A percentile compares a stretch with the other conserved stretches of the same genome.
phyloP scores from a whole-genome alignment of 1,140 invertebrate species.

The Formica exsecta region DNA sequence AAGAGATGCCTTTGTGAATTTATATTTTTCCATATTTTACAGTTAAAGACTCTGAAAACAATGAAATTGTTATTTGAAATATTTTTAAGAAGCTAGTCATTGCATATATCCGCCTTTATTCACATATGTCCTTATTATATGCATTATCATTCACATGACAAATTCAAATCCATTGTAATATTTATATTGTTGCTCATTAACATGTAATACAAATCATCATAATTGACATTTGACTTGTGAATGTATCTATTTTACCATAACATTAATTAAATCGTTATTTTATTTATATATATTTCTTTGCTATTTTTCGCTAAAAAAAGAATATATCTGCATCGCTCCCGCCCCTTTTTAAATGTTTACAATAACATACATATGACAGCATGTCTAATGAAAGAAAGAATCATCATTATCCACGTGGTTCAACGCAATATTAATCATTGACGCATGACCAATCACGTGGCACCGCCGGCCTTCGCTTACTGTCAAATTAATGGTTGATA shows the following conservation, averaged over 20 bases:
- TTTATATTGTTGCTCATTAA: slow-evolving; percentile 17
- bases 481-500: slow-evolving; percentile 19
- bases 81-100: slow-evolving; percentile 46
- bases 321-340: background rate
- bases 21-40: slow-evolving; percentile 2
- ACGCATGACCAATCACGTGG: slow-evolving; percentile 72
- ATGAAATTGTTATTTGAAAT: slow-evolving; percentile 3
- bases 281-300: background rate
- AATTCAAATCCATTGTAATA: slow-evolving; percentile 37
- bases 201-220: background rate
- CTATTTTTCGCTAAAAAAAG: background rate
- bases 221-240: slow-evolving; percentile 8
- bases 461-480: slow-evolving; percentile 66
- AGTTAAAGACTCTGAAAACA: background rate
- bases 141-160: slow-evolving; percentile 23
- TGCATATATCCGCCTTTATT: slow-evolving; percentile 24
- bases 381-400: background rate
- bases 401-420: slow-evolving; percentile 62
- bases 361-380: background rate
- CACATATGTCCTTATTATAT: slow-evolving; percentile 19
- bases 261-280: background rate
- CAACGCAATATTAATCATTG: background rate
- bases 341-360: background rate
- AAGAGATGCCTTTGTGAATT: background rate
- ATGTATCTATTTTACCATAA: slow-evolving; percentile 37